A percentile compares a stretch with the other conserved stretches of the same genome.
Conservation (phyloP, 2,888 invertebrate genomes). For the Steinernema scapterisci region DNA sequence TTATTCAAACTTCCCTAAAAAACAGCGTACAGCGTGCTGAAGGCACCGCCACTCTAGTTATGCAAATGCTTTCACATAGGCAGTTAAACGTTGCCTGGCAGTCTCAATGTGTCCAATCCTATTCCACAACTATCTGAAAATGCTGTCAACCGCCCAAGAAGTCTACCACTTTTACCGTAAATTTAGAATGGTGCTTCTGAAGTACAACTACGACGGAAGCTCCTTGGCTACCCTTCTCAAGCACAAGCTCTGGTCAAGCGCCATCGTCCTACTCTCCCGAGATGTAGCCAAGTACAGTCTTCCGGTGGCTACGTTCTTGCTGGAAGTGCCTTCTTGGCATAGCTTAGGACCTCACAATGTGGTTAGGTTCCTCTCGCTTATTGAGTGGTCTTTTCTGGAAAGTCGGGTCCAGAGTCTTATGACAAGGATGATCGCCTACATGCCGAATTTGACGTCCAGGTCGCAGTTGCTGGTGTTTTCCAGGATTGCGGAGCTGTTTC, state of each 20-base stretch:
- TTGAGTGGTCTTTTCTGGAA: conserved; percentile 43
- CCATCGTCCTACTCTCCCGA: conserved; percentile 39
- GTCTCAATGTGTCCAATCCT: too few relatives aligned
- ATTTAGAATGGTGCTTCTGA: conserved; percentile 35
- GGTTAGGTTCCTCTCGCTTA: conserved; percentile 37
- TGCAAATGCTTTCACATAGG: too few relatives aligned
- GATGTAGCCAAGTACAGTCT: conserved; percentile 32
- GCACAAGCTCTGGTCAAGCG: conserved; percentile 43
- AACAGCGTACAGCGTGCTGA: too few relatives aligned
- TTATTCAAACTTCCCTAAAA: too few relatives aligned
- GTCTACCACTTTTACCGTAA: conserved; percentile 34
- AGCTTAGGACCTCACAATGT: conserved; percentile 17
- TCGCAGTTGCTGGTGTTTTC: conserved; percentile 35
- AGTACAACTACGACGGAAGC: conserved; percentile 37
- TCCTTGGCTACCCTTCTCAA: conserved; percentile 40
- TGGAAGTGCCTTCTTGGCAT: conserved; percentile 39
- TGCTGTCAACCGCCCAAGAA: conserved; percentile 18
- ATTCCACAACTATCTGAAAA: conserved; percentile 19
- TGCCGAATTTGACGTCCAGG: conserved; percentile 31
- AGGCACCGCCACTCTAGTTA: too few relatives aligned
- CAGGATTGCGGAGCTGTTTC: conserved; percentile 10
- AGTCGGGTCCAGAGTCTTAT: conserved; percentile 34
- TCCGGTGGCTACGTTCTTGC: conserved; percentile 36
- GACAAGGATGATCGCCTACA: conserved; percentile 32
- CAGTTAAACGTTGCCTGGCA: too few relatives aligned